Base-by-base conservation (phyloP, 2,113 vertebrate species). In the Tenebrosternarchus preto region DNA sequence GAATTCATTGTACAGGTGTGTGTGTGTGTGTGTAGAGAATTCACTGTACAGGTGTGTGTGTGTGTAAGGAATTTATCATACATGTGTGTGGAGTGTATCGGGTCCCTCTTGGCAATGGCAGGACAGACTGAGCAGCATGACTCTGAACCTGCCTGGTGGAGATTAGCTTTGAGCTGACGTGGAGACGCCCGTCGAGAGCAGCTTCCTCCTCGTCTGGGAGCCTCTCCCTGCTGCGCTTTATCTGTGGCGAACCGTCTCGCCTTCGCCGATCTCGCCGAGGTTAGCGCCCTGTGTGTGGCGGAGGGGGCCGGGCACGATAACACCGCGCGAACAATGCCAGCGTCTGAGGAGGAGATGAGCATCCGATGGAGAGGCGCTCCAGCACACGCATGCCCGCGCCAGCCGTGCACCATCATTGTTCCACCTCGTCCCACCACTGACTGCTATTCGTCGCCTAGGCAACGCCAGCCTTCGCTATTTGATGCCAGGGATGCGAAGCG, bases 81-180 rank as follows among this genome's bases (percentile, higher is more conserved):
- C 25, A 31, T 4, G 27, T 3, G 29, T 31, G 16, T 64, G 17
- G 8, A 17, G 61, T 64, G 12, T 29, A 19, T 64, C 19, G 17
- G 61, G 61, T 19, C 20, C 20, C 61, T 16, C 31, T 31, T 64
- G 12, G 46, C 20, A 31, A 5, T n/a, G 46, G 46, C 4, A 29
- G 75, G 29, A 50, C 22, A 16, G 31, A 59, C 5, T 64, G 75
- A 53, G 67, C 17, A 80, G 56, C 39, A 43, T 50, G 56, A 53
- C 46, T 71, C 24, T 81, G 74, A 76, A 85, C 82, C 81, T 85
- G 84, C 60, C 66, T 22, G 61, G 73, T 55, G 56, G 74, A 78
- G 84, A 85, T 85, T n/a, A 83, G 75, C 84, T 85, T 83, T 83
- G 31, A 80, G 33, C 29, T 31, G 59, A n/a, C 17, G 70, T 53